Evolutionary conservation across 2,888 invertebrate genomes (phyloP).

Genomic region (Drosophila algonquin): DNA sequence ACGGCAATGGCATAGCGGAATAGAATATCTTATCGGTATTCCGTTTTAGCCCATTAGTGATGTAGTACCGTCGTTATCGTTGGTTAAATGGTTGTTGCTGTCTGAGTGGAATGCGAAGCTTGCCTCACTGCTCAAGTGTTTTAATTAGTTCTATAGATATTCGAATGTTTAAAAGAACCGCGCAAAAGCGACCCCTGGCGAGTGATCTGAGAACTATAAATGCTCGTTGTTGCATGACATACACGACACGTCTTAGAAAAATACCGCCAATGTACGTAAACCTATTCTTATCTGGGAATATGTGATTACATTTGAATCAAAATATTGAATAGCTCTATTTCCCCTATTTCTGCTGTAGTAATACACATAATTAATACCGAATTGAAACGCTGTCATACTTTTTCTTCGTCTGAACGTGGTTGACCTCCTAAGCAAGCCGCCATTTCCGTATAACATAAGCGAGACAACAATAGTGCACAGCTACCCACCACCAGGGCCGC

Average conservation of each 20-base stretch:
- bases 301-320: rapidly evolving
- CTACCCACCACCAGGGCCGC: slow-evolving; percentile 27
- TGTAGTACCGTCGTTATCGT: slow-evolving; percentile 46
- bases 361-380: not conserved
- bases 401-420: slow-evolving; percentile 42
- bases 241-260: not conserved
- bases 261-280: not conserved
- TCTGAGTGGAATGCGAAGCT: slow-evolving; percentile 12
- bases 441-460: slow-evolving; percentile 64
- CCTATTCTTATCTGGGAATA: not conserved
- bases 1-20: slow-evolving; percentile 25
- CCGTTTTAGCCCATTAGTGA: slow-evolving; percentile 57
- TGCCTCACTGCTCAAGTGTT: slow-evolving; percentile 30
- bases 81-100: slow-evolving; percentile 40
- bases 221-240: slow-evolving; percentile 5
- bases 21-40: slow-evolving; percentile 58
- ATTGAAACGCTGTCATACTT: slow-evolving; percentile 20
- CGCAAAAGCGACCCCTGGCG: slow-evolving; percentile 13
- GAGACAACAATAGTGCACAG: slow-evolving; percentile 16
- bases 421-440: slow-evolving; percentile 47
- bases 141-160: slow-evolving; percentile 7
- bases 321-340: not conserved
- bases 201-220: not conserved
- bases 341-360: not conserved
- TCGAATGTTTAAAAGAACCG: slow-evolving; percentile 16